Conservation (phyloP, 1,140 invertebrate species). For the Drosophila sproati region DNA sequence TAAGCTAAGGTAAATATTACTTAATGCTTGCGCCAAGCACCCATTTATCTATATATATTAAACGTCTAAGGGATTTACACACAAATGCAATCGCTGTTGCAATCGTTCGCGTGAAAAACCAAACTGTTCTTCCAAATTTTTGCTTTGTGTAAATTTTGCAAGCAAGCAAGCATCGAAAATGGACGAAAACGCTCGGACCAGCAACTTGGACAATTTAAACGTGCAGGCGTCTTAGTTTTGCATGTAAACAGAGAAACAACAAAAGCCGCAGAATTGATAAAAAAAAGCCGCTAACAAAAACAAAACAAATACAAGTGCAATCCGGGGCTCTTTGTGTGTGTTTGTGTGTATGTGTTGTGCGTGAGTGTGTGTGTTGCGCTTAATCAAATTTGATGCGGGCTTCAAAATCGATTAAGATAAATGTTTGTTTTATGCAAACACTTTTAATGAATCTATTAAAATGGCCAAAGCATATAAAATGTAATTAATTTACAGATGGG, state of each 20-base stretch:
- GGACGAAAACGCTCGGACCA: not conserved
- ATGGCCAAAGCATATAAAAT: slow-evolving; percentile 38
- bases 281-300: slow-evolving; percentile 77
- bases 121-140: slow-evolving; percentile 8
- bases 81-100: not conserved
- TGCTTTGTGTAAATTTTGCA: slow-evolving; percentile 25
- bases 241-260: not conserved
- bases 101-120: not conserved
- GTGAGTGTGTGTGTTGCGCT: slow-evolving; percentile 32
- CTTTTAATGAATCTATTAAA: slow-evolving; percentile 48
- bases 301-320: slow-evolving; percentile 69
- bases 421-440: slow-evolving; percentile 42
- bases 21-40: slow-evolving; percentile 10
- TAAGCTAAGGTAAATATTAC: slow-evolving; percentile 65
- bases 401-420: slow-evolving; percentile 61
- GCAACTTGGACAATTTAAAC: not conserved
- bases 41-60: not conserved
- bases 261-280: slow-evolving; percentile 22
- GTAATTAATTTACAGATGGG: slow-evolving; percentile 27
- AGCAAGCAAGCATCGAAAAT: not conserved
- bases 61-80: not conserved
- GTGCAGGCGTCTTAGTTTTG: not conserved
- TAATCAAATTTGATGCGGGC: slow-evolving; percentile 61
- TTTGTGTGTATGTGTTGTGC: slow-evolving; percentile 6
- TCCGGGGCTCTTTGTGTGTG: not conserved